Base-by-base conservation (phyloP, 2,113 vertebrate genomes). In the Rhabdomys dilectus region DNA sequence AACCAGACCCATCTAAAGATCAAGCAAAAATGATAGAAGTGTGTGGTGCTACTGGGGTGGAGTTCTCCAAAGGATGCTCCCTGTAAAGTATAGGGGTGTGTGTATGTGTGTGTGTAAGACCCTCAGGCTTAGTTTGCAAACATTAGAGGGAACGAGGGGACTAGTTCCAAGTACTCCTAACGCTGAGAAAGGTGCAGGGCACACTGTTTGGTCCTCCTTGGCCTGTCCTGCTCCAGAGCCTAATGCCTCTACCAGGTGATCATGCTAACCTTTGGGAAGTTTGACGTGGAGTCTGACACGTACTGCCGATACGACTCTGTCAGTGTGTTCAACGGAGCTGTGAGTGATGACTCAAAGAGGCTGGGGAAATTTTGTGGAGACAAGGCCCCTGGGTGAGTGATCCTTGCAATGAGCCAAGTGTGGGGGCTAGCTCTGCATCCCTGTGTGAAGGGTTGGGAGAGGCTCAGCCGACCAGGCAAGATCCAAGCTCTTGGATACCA, bases 281-380 rank as follows among this genome's bases (percentile, higher is more conserved):
- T 99, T 96, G 99, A 99, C 76, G 91, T 99, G 96, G 99, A 99
- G 96, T 91, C 98, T 0, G 99, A 99, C 96, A 98, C 94, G 0
- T 99, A 99, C 98, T 99, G 99, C 97, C 99, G 99, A 62, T 99
- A 99, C 12, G 99, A 99, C 97, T 99, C 99, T 1, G 99, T 99
- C 96, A 99, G 99, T 0, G 97, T 99, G 76, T 99, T 99, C 96
- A 99, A 99, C 0, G 99, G 99, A 0, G 99, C 99, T 0, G 97
- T 99, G 93, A 98, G 58, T 0, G 99, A 99, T 12, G 98, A 99
- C 72, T 98, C 99, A 0, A 98, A 98, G n/a, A 98, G 99, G 56
- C 98, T 99, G 45, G 99, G 99, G 29, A 99, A 98, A 86, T 99
- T 99, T 98, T 99, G 99, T 0, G 99, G 99, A 0, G 99, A 99